These are phyloP conservation scores for Cebus imitator DNA, from an alignment of 2,113 vertebrate species.

Conservation along the genomic window DNA sequence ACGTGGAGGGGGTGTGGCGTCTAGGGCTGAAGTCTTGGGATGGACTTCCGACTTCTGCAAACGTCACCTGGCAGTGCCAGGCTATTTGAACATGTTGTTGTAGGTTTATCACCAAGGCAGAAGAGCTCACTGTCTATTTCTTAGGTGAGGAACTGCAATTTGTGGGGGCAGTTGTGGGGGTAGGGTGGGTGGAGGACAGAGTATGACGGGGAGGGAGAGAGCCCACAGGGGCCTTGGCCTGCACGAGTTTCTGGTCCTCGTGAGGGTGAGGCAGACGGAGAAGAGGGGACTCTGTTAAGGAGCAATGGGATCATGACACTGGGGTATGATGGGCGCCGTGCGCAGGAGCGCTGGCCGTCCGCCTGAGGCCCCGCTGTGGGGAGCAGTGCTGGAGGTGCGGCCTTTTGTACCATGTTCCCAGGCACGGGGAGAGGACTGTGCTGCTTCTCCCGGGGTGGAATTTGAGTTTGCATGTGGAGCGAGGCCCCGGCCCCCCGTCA, in stretches of 20 bases:
- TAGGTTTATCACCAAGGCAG: background rate
- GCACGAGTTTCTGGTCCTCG: background rate
- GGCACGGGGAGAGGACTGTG: accelerated
- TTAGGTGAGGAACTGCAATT: background rate
- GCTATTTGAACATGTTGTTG: background rate
- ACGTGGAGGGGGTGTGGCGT: background rate
- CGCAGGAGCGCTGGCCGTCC: accelerated
- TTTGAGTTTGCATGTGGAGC: background rate
- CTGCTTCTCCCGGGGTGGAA: accelerated
- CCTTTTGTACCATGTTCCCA: background rate
- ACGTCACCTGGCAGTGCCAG: background rate
- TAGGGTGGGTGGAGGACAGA: background rate
- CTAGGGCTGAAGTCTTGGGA: background rate
- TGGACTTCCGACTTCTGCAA: background rate
- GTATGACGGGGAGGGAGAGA: background rate
- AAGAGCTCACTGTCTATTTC: background rate
- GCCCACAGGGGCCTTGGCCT: background rate
- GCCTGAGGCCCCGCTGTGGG: background rate
- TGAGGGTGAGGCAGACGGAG: background rate
- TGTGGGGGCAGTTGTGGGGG: background rate
- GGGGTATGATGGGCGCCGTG: background rate
- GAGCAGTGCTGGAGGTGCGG: background rate
- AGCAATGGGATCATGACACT: background rate
- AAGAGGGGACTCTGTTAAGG: background rate
- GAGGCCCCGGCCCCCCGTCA: accelerated